Evolutionary conservation across 2,113 vertebrate genomes (phyloP).

Genomic region (Microcebus ravelobensis): DNA sequence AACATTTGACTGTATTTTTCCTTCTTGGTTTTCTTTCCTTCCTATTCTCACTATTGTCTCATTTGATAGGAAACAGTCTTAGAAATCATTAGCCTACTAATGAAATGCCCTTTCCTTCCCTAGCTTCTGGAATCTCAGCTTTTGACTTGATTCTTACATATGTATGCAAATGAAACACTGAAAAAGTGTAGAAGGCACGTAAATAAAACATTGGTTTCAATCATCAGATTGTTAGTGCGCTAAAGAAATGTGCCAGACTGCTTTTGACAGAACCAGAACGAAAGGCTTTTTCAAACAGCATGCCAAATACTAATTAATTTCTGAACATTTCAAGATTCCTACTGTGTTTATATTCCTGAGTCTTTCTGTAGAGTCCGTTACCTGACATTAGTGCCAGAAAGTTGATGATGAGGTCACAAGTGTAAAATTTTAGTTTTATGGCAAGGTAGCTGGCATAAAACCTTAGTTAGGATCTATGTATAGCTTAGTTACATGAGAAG

Average conservation of each 20-base stretch:
- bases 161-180: slow-evolving; percentile 63
- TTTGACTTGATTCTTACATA: slow-evolving; percentile 37
- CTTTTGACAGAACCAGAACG: slow-evolving; percentile 67
- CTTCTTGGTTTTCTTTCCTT: neutral
- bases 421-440: slow-evolving; percentile 60
- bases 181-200: slow-evolving; percentile 49
- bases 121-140: slow-evolving; percentile 5
- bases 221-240: slow-evolving; percentile 57
- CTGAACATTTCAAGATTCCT: slow-evolving; percentile 68
- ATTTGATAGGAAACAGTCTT: slow-evolving; percentile 24
- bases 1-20: neutral
- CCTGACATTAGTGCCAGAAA: slow-evolving; percentile 44
- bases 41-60: neutral
- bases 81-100: neutral
- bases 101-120: neutral
- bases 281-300: slow-evolving; percentile 46
- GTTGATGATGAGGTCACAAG: slow-evolving; percentile 62
- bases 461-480: slow-evolving; percentile 22
- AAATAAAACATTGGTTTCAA: slow-evolving; percentile 69
- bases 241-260: slow-evolving; percentile 76
- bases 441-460: slow-evolving; percentile 50
- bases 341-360: slow-evolving; percentile 40
- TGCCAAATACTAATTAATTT: slow-evolving; percentile 76
- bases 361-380: slow-evolving; percentile 46
- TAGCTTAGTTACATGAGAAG: slow-evolving; percentile 56